Evolutionary conservation across 2,797 vertebrate genomes (phyloP).

Genomic region (Xiphorhynchus erythropygius): DNA sequence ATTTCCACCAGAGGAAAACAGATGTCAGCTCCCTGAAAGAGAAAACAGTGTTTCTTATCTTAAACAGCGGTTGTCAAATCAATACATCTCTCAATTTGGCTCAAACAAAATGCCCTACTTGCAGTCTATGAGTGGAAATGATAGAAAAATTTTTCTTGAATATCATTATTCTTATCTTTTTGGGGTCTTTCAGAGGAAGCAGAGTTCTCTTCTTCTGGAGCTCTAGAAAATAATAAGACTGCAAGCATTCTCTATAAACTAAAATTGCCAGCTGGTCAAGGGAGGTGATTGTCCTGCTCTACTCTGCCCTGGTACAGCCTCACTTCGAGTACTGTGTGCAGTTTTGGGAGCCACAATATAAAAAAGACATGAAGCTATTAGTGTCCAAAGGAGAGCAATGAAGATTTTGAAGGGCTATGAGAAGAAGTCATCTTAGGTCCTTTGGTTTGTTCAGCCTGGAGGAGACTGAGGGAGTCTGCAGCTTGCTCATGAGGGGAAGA

Average conservation of each 20-base stretch:
- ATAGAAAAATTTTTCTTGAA: background rate
- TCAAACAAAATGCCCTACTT: conserved; percentile 11
- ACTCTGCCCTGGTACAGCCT: background rate
- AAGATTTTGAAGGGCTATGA: background rate
- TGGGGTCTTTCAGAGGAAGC: background rate
- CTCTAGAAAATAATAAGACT: background rate
- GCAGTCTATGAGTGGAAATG: conserved; percentile 45
- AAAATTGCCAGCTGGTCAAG: background rate
- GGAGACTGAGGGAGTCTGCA: background rate
- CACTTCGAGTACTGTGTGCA: background rate
- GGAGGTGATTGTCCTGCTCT: background rate
- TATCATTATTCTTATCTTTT: background rate
- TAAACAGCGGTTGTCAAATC: conserved; percentile 53
- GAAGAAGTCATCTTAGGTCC: background rate
- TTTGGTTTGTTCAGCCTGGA: background rate
- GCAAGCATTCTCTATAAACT: background rate
- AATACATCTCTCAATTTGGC: conserved; percentile 19
- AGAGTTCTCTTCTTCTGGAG: background rate
- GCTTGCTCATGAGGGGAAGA: background rate
- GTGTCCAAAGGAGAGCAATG: background rate
- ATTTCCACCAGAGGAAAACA: conserved; percentile 57
- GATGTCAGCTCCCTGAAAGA: background rate
- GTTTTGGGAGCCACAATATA: background rate
- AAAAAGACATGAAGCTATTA: background rate
- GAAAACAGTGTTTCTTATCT: conserved; percentile 13